Conservation (phyloP, 1,140 invertebrate genomes). For the Drosophila subobscura region DNA sequence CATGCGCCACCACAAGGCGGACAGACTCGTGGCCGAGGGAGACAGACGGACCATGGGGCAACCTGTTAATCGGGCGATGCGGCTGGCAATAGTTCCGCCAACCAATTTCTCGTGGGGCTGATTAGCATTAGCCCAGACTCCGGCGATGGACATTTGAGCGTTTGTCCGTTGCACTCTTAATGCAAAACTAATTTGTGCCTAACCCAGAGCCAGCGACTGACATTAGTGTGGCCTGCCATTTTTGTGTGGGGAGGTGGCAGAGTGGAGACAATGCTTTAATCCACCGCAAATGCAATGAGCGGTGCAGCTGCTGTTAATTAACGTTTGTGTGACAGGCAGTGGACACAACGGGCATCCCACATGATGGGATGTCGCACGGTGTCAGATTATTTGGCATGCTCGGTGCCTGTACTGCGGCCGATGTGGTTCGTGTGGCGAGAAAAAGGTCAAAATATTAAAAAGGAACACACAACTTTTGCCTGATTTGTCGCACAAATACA, state of each 20-base stretch:
- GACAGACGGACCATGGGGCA: background rate
- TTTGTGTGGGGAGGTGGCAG: background rate
- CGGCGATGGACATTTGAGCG: background rate
- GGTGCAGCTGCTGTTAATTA: constrained; percentile 46
- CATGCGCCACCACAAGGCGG: background rate
- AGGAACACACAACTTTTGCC: background rate
- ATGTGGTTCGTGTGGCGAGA: constrained; percentile 13
- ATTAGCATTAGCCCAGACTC: constrained; percentile 11
- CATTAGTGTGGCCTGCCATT: constrained; percentile 1
- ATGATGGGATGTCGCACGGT: constrained; percentile 14
- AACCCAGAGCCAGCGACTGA: background rate
- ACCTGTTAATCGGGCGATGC: constrained; percentile 18
- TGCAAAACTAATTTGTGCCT: constrained; percentile 27
- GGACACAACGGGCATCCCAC: too few relatives aligned
- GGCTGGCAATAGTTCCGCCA: background rate
- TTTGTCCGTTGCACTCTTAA: constrained; percentile 13
- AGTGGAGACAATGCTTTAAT: constrained; percentile 38
- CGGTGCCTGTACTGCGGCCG: background rate
- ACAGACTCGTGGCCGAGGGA: too few relatives aligned
- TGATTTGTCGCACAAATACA: background rate
- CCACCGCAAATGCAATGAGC: constrained; percentile 44
- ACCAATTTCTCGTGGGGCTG: constrained; percentile 9
- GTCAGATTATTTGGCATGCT: constrained; percentile 20
- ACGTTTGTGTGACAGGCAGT: constrained; percentile 6
- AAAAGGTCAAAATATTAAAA: constrained; percentile 8